Evolutionary conservation across 2,113 vertebrate genomes (phyloP), one percentile per base, ranked within the genome.

Genomic region (Mustela nigripes): DNA sequence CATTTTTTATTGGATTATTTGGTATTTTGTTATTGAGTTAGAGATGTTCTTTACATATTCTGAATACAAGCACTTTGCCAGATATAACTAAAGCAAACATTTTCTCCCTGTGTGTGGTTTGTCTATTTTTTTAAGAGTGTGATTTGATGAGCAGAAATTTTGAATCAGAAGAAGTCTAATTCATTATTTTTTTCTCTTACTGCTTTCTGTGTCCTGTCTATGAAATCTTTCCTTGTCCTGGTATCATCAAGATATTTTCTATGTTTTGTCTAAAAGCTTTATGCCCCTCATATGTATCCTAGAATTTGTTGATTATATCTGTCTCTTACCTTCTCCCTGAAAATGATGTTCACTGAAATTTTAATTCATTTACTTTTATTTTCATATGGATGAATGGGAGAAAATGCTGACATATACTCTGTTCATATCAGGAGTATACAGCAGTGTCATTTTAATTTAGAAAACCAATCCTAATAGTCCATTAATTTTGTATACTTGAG

Each of bases 91-190:
- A 39, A 19, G 56, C 26, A 69, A 79, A 36, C 71, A 65, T 76
- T 73, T 91, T 83, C 33, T 95, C 33, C 63, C 9, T 67, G 2
- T 48, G 73, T 78, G 15, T 91, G 53, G 1, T 79, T 83, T 80
- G 24, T n/a, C 45, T 73, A 11, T 69, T 93, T 39, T 36, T 33
- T 93, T 58, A 39, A 58, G 28, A 84, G 73, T 71, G 1, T 92
- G 33, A 73, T 95, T 81, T 71, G 45, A 94, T 18, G 21, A 90
- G 45, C 36, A 86, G 53, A 90, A 79, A 18, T 94, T 96, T 92
- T n/a, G 78, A 24, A 45, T 76, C 78, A 71, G 18, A 91, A 62
- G 62, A 81, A 79, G 18, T 62, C 3, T 74, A n/a, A 78, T 65
- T 80, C 11, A 1, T 79, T 84, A 69, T 63, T 56, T 89, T 91